Percentiles rank a stretch among this genome's conserved stretches.
phyloP scores from a whole-genome alignment of 2,113 vertebrate species.

The Percopsis transmontana region DNA sequence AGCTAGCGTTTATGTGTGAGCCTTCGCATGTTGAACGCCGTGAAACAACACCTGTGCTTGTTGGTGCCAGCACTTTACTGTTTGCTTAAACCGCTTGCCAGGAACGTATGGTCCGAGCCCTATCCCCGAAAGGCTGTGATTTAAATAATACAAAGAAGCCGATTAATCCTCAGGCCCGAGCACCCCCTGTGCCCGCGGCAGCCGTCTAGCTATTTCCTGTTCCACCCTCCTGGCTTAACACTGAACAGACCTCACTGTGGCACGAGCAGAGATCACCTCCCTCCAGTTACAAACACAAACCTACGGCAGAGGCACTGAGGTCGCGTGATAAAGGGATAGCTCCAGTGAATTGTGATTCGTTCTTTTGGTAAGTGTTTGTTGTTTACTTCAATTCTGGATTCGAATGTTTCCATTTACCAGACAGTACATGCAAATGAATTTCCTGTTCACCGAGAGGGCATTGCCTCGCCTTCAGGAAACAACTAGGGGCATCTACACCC shows the following conservation, averaged over 20 bases:
- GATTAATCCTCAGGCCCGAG: slow-evolving; percentile 53
- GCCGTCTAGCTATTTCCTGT: slow-evolving; percentile 73
- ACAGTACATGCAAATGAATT: background rate
- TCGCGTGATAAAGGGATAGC: too few species aligned
- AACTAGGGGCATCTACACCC: too few species aligned
- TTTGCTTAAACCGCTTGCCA: background rate
- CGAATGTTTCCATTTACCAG: too few species aligned
- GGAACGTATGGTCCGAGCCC: too few species aligned
- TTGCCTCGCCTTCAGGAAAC: background rate
- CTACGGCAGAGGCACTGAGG: background rate
- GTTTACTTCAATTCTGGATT: background rate
- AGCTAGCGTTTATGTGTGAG: background rate
- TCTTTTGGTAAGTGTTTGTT: too few species aligned
- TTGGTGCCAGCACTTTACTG: background rate
- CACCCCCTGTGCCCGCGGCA: slow-evolving; percentile 41
- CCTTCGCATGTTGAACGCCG: background rate
- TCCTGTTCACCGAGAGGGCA: background rate
- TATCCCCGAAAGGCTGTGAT: background rate
- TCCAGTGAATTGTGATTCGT: too few species aligned
- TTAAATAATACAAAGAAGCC: slow-evolving; percentile 66
- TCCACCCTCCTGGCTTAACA: slow-evolving; percentile 66
- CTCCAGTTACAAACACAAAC: slow-evolving; percentile 15
- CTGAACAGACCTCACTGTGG: slow-evolving; percentile 61
- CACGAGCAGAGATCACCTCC: slow-evolving; percentile 29
- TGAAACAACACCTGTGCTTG: slow-evolving; percentile 20